A percentile compares a stretch with the other conserved stretches of the same genome.
phyloP scores from a whole-genome alignment of 2,797 vertebrate genomes.

The Myotis vivesi region DNA sequence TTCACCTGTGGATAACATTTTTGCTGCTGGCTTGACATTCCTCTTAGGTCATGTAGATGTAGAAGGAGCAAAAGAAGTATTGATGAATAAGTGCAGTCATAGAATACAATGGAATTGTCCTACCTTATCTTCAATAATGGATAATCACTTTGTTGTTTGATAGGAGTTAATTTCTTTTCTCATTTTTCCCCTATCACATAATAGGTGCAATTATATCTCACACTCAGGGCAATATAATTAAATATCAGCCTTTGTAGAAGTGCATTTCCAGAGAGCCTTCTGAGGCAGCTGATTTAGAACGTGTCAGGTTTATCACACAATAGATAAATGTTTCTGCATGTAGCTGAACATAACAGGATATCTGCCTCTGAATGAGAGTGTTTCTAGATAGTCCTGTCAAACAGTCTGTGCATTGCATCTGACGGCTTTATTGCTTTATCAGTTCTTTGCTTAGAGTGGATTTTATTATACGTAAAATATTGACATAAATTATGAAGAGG shows the following conservation, averaged over 20 bases:
- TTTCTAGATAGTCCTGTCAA: conserved; percentile 79
- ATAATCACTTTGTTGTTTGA: conserved; percentile 77
- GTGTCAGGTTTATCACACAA: conserved; percentile 83
- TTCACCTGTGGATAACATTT: conserved; percentile 35
- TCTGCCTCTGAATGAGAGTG: conserved; percentile 77
- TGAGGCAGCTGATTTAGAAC: conserved; percentile 75
- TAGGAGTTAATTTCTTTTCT: conserved; percentile 75
- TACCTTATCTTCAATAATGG: conserved; percentile 61
- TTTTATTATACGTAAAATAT: conserved; percentile 85
- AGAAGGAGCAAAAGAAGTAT: neutral
- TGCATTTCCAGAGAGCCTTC: conserved; percentile 77
- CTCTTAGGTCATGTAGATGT: conserved; percentile 8
- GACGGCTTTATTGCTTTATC: conserved; percentile 85
- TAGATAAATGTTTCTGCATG: conserved; percentile 82
- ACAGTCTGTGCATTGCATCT: conserved; percentile 75
- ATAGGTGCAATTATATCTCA: conserved; percentile 79
- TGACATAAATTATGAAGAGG: conserved; percentile 80
- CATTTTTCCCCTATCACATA: conserved; percentile 75
- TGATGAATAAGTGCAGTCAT: conserved; percentile 28
- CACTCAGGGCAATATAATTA: conserved; percentile 77
- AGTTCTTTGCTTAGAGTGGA: conserved; percentile 82
- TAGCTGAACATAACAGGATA: conserved; percentile 80
- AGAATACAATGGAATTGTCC: conserved; percentile 52
- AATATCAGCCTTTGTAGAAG: conserved; percentile 79
- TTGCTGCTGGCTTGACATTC: conserved; percentile 45